Evolutionary conservation across 1,140 invertebrate genomes (phyloP).

Genomic region (Apis mellifera): DNA sequence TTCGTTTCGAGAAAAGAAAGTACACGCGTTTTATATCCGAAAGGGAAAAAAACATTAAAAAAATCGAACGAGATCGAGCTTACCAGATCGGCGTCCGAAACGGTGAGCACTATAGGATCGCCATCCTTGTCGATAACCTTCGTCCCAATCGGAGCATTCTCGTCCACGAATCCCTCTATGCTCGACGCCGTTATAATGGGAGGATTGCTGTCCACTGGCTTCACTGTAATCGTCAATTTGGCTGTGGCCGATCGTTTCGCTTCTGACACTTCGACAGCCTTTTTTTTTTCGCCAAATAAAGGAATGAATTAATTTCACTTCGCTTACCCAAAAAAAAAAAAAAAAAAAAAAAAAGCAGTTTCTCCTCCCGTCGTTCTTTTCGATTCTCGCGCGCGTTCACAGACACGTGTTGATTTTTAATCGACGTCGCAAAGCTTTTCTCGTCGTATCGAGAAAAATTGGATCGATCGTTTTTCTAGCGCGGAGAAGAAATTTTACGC

Average conservation of each 20-base stretch:
- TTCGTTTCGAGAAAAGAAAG: no score
- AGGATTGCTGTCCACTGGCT: slow-evolving; percentile 92
- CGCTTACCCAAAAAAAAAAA: neutral
- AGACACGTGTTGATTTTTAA: neutral
- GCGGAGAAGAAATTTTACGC: no score
- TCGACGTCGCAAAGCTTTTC: no score
- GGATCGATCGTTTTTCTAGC: no score
- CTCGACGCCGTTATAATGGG: slow-evolving; percentile 88
- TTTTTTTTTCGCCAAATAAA: neutral
- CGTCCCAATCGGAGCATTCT: slow-evolving; percentile 92
- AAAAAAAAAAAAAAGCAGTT: no score
- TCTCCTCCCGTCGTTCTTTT: no score
- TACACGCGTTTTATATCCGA: no score
- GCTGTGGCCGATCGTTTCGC: slow-evolving; percentile 89
- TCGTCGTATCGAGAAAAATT: no score
- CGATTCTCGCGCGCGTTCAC: neutral
- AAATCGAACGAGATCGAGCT: slow-evolving; percentile 85
- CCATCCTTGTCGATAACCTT: slow-evolving; percentile 87
- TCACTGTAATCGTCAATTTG: slow-evolving; percentile 90
- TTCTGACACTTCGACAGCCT: slow-evolving; percentile 92
- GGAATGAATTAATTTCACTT: neutral
- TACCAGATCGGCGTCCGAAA: slow-evolving; percentile 92
- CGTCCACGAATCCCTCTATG: slow-evolving; percentile 90
- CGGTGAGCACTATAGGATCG: slow-evolving; percentile 86
- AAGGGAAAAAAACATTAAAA: slow-evolving; percentile 20